These are phyloP conservation scores for Zaprionus lineosus DNA, from an alignment of 2,888 invertebrate species.

Conservation along the genomic window DNA sequence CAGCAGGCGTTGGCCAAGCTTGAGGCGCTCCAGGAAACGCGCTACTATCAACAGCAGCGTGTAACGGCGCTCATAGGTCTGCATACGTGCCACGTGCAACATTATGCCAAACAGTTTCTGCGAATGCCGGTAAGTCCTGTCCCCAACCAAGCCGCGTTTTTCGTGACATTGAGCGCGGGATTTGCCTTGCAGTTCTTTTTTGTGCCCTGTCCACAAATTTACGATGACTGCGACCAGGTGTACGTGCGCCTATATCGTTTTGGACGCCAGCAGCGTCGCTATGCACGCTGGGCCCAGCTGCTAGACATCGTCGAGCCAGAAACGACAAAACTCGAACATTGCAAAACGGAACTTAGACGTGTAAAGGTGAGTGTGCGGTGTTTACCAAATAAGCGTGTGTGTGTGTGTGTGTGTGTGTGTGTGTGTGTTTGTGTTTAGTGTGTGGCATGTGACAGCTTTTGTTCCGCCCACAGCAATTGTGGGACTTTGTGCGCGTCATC, in stretches of 20 bases:
- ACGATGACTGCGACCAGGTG: constrained; percentile 88
- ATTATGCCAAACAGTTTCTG: constrained; percentile 90
- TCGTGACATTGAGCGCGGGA: background rate
- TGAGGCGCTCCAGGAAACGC: constrained; percentile 92
- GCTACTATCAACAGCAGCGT: constrained; percentile 93
- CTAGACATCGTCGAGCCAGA: constrained; percentile 94
- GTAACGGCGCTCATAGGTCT: constrained; percentile 91
- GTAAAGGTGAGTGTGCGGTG: constrained; percentile 85
- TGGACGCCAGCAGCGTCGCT: constrained; percentile 87
- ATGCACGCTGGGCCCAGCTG: constrained; percentile 89
- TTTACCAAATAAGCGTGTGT: background rate
- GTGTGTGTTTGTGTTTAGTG: no score
- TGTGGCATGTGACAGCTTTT: constrained; percentile 10
- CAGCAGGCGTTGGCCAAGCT: constrained; percentile 91
- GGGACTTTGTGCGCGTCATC: constrained; percentile 95
- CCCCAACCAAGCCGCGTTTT: background rate
- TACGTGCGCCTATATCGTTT: constrained; percentile 86
- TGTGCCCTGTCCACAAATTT: constrained; percentile 87
- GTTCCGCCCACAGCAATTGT: constrained; percentile 86
- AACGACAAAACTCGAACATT: constrained; percentile 89
- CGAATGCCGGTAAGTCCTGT: constrained; percentile 65
- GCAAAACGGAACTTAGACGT: constrained; percentile 90
- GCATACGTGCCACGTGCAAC: constrained; percentile 90
- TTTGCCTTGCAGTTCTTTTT: constrained; percentile 84
- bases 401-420: background rate